These are phyloP conservation scores for Zaprionus ghesquierei DNA, from an alignment of 1,140 invertebrate genomes.

Conservation along the genomic window DNA sequence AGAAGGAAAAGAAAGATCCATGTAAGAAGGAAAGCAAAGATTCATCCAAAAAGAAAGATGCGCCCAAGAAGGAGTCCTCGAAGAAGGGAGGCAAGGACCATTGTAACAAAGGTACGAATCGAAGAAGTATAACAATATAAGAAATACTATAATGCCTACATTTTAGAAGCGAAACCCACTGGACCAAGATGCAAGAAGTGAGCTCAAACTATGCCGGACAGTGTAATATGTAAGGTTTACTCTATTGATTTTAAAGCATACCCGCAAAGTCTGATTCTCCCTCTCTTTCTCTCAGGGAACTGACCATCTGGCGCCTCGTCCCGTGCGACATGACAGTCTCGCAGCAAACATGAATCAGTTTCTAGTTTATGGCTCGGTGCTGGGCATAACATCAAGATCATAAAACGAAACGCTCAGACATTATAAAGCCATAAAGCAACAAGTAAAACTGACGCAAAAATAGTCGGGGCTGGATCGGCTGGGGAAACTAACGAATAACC, in stretches of 20 bases:
- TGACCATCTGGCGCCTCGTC: not conserved
- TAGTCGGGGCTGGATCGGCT: constrained; percentile 28
- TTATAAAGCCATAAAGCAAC: constrained; percentile 75
- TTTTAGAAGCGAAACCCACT: no score
- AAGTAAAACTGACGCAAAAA: constrained; percentile 67
- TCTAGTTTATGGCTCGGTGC: constrained; percentile 45
- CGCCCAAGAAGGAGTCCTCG: not conserved
- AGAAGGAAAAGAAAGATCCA: no score
- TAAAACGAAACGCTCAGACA: constrained; percentile 66
- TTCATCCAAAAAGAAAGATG: no score
- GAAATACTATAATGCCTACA: no score
- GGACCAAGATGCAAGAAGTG: no score
- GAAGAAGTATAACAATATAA: no score
- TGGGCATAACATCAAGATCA: constrained; percentile 45
- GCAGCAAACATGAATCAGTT: constrained; percentile 50
- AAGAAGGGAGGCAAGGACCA: not conserved
- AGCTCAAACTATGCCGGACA: no score
- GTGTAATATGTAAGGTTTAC: no score
- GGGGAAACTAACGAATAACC: constrained; percentile 10
- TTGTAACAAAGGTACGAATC: not conserved
- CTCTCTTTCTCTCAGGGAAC: not conserved
- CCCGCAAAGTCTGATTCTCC: not conserved
- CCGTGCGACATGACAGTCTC: not conserved
- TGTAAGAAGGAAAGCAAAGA: no score
- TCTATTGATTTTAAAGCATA: no score